phyloP scores from a whole-genome alignment of 2,888 invertebrate species.

The Netelia melanura region DNA sequence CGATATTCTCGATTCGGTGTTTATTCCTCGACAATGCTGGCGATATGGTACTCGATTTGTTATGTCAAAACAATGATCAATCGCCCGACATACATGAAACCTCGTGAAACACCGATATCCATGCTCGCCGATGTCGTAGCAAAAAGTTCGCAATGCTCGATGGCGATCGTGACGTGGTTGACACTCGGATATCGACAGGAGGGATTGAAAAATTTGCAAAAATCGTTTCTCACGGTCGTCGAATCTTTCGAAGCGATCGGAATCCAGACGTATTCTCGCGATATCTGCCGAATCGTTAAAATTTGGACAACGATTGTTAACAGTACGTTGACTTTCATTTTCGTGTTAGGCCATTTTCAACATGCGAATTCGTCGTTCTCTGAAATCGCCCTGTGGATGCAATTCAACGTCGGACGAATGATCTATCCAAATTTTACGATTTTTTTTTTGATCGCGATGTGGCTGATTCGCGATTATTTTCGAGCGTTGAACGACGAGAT shows the following conservation, averaged over 20 bases:
- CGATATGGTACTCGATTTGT: slow-evolving; percentile 15
- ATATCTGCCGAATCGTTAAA: neutral
- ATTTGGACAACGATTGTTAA: slow-evolving; percentile 23
- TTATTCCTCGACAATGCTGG: slow-evolving; percentile 34
- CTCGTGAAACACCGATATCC: slow-evolving; percentile 25
- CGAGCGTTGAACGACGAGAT: slow-evolving; percentile 48
- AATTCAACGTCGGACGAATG: slow-evolving; percentile 48
- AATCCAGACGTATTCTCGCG: neutral
- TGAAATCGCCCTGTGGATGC: slow-evolving; percentile 9
- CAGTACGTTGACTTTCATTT: neutral
- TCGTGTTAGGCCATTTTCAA: slow-evolving; percentile 26
- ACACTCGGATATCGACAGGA: slow-evolving; percentile 58
- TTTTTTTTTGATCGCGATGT: slow-evolving; percentile 47
- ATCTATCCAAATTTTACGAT: slow-evolving; percentile 55
- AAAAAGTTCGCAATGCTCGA: slow-evolving; percentile 16
- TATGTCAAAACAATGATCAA: slow-evolving; percentile 32
- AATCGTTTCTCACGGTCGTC: slow-evolving; percentile 37
- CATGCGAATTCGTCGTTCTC: slow-evolving; percentile 18
- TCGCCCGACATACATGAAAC: neutral
- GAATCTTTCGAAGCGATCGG: slow-evolving; percentile 16
- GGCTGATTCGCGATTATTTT: slow-evolving; percentile 39
- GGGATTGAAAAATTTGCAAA: slow-evolving; percentile 39
- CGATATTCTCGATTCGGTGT: slow-evolving; percentile 26
- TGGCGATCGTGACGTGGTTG: slow-evolving; percentile 36
- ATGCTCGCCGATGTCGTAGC: slow-evolving; percentile 29